These are phyloP conservation scores for Merluccius polli DNA, from an alignment of 2,797 vertebrate genomes.

Conservation along the genomic window DNA sequence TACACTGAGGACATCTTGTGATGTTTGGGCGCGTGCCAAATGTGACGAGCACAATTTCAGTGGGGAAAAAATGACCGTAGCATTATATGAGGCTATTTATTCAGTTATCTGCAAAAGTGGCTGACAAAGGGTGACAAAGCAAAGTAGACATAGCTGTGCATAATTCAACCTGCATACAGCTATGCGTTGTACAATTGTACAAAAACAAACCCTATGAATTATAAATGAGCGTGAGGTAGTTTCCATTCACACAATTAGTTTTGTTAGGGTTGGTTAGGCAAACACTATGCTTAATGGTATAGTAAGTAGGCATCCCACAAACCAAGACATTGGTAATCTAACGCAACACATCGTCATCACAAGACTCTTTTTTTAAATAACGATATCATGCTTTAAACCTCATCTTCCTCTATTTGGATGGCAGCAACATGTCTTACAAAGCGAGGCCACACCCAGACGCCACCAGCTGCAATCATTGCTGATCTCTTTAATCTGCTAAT, in stretches of 20 bases:
- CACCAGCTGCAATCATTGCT: conserved; percentile 53
- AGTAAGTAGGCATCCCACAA: neutral
- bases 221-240: neutral
- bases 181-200: neutral
- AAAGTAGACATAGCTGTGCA: neutral
- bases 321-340: neutral
- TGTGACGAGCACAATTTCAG: neutral
- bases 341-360: neutral
- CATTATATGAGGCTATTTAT: neutral
- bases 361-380: neutral
- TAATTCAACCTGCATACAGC: neutral
- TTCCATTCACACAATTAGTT: neutral
- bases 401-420: neutral
- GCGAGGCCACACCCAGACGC: conserved; percentile 21
- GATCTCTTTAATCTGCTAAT: conserved; percentile 68
- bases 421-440: conserved; percentile 5
- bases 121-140: neutral
- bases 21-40: neutral
- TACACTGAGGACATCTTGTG: neutral
- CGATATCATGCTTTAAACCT: neutral
- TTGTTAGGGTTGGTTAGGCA: neutral
- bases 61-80: too few relatives aligned
- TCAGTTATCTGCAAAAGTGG: neutral
- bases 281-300: neutral
- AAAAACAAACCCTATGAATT: neutral